Conservation (phyloP, 2,797 vertebrate genomes). For the Melanotaenia pygmaea region DNA sequence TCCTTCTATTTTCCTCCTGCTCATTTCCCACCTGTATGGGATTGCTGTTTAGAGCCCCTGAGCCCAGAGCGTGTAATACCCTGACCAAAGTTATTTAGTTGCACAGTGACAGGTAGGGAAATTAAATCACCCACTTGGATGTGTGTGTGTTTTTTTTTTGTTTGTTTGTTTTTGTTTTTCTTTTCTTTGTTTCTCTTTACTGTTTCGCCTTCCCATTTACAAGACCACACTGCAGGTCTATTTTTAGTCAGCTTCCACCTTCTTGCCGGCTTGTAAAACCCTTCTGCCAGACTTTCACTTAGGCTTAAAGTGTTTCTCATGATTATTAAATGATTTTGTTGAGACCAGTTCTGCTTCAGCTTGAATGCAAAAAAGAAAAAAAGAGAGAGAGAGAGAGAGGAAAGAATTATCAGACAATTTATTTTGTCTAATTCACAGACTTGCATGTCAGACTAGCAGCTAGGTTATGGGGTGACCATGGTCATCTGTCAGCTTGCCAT, state of each 20-base stretch:
- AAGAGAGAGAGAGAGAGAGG: background rate
- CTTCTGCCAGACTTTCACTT: slow-evolving; percentile 63
- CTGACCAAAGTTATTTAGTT: slow-evolving; percentile 77
- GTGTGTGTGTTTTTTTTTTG: slow-evolving; percentile 44
- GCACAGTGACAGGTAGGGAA: slow-evolving; percentile 74
- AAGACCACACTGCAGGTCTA: slow-evolving; percentile 71
- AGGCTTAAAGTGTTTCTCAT: slow-evolving; percentile 54
- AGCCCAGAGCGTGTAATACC: slow-evolving; percentile 68
- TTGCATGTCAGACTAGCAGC: background rate
- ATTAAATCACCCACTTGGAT: slow-evolving; percentile 74
- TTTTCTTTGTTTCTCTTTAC: slow-evolving; percentile 55
- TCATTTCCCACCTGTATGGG: slow-evolving; percentile 72
- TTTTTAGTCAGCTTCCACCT: slow-evolving; percentile 74
- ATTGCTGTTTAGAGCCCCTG: slow-evolving; percentile 61
- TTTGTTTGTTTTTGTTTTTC: slow-evolving; percentile 43
- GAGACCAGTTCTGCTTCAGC: slow-evolving; percentile 45
- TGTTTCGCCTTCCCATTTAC: slow-evolving; percentile 70
- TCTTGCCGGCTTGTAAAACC: slow-evolving; percentile 67
- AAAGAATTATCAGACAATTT: background rate
- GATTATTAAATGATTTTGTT: slow-evolving; percentile 62
- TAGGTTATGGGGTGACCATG: background rate
- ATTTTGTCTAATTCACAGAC: background rate
- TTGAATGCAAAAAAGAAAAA: slow-evolving; percentile 11
- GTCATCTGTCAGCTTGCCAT: background rate
- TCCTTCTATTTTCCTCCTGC: slow-evolving; percentile 35